Conservation (phyloP, 1,140 invertebrate species). For the Lysiphlebus fabarum region DNA sequence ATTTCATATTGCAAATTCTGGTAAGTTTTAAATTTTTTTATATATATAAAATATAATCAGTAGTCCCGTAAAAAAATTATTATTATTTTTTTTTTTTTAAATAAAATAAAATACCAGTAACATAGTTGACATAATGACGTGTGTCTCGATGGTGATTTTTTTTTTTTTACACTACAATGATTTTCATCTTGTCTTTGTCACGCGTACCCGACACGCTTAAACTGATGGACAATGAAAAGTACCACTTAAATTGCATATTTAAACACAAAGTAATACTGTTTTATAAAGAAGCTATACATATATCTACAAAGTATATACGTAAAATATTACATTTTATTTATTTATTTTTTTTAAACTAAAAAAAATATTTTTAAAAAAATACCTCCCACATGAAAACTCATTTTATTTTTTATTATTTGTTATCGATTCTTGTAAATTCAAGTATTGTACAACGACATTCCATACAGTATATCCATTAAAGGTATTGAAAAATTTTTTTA, state of each 20-base stretch:
- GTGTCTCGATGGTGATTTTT: neutral
- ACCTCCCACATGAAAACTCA: too few species aligned
- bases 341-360: too few species aligned
- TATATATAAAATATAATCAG: neutral
- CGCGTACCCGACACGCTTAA: slow-evolving; percentile 16
- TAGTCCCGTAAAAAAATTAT: neutral
- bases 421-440: too few species aligned
- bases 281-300: too few species aligned
- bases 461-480: too few species aligned
- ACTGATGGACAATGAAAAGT: slow-evolving; percentile 14
- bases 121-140: neutral
- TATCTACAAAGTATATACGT: too few species aligned
- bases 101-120: neutral
- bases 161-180: too few species aligned
- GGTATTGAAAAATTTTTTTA: neutral
- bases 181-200: slow-evolving; percentile 7
- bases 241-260: slow-evolving; percentile 3
- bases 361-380: too few species aligned
- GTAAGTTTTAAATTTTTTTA: slow-evolving; percentile 43
- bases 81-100: neutral
- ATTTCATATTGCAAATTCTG: slow-evolving; percentile 39
- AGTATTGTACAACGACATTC: too few species aligned
- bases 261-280: too few species aligned
- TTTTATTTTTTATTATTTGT: too few species aligned
- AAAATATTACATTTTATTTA: too few species aligned